Base-by-base conservation (phyloP, 1,140 invertebrate genomes). In the Goniozus legneri region DNA sequence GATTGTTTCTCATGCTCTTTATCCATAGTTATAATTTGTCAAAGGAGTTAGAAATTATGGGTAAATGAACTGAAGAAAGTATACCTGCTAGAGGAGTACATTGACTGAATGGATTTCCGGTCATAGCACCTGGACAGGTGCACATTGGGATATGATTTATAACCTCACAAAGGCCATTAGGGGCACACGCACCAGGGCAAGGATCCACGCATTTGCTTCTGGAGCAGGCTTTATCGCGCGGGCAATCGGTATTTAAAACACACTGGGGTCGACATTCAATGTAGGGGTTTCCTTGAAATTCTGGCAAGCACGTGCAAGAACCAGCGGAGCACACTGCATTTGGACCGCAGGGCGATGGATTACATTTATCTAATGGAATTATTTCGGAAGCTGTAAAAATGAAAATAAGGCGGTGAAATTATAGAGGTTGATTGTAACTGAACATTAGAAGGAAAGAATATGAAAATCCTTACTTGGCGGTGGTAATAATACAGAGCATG, bases 211-310 rank as follows among this genome's bases (percentile, higher is more conserved):
- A 82, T 58, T 79, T 78, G 41, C 77, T 69, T 44, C 67, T 64
- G 18, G 76, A 64, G 53, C 80, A 82, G 24, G 78, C 76, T 58
- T 67, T 64, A 36, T 78, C 64, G 37, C 59, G 54, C 14, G 69
- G 57, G 45, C 79, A 79, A 41, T 81, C 79, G 33, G 62, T 59
- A 53, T 74, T 79, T 3, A 72, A 41, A 3, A 72, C 60, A 62
- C 76, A 78, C 56, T 77, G 74, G 33, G 75, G 65, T 14, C 58
- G 45, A 58, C 43, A 69, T n/a, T n/a, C n/a, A n/a, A 44, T 65
- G 51, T 86, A 85, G 3, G 84, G 83, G 69, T 83, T 80, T 16
- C 84, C 84, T 34, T 80, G 75, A 64, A 86, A 88, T 43, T 83
- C 82, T 14, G 72, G 64, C 43, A 84, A 51, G 54, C 86, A 88